These are phyloP conservation scores for Saxidomus purpurata DNA, from an alignment of 1,140 invertebrate genomes.

Conservation along the genomic window DNA sequence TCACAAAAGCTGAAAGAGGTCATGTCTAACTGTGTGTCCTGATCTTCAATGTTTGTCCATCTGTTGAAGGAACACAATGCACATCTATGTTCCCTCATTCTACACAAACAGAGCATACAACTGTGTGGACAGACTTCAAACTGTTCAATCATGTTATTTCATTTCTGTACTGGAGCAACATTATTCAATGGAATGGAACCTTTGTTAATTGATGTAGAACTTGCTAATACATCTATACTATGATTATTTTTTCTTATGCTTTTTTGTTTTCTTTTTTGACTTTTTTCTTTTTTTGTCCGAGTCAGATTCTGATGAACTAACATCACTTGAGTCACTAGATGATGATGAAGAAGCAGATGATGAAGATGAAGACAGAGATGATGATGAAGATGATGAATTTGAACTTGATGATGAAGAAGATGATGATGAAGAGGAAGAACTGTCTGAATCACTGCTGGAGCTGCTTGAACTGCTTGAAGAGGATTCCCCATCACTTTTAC, in stretches of 20 bases:
- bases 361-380: neutral
- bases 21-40: too few relatives aligned
- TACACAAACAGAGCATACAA: too few relatives aligned
- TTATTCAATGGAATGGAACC: too few relatives aligned
- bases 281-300: neutral
- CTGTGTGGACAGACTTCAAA: too few relatives aligned
- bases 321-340: constrained; percentile 50
- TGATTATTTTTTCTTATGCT: constrained; percentile 22
- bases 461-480: constrained; percentile 29
- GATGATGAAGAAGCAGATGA: constrained; percentile 12
- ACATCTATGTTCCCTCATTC: too few relatives aligned
- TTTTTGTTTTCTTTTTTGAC: constrained; percentile 41
- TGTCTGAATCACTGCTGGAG: constrained; percentile 59
- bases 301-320: constrained; percentile 23
- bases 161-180: too few relatives aligned
- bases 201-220: too few relatives aligned
- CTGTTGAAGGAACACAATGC: too few relatives aligned
- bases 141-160: too few relatives aligned
- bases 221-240: too few relatives aligned
- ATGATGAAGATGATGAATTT: constrained; percentile 61
- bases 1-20: too few relatives aligned
- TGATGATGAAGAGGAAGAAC: constrained; percentile 55
- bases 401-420: constrained; percentile 56
- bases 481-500: constrained; percentile 22
- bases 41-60: too few relatives aligned